Evolutionary conservation across 1,140 invertebrate species (phyloP), one percentile per base, ranked within the genome.

Genomic region (Charaxes varanes): DNA sequence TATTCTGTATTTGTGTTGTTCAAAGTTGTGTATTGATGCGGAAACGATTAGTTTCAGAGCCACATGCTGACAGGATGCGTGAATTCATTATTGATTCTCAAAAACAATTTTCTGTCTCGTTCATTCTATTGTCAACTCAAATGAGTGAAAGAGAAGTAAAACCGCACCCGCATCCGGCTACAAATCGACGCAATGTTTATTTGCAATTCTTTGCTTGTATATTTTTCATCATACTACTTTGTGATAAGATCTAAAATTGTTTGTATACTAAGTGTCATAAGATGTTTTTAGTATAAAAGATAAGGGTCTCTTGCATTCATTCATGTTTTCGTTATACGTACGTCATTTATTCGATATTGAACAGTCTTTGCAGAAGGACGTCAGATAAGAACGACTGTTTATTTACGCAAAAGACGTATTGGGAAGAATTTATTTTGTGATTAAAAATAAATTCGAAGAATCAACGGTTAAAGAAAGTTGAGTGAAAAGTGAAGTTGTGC

Each of bases 21-120:
- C 35, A 24, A 10, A 22, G 21, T 19, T 22, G 21, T 22, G 6
- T 10, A 34, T 26, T 23, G 17, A 54, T 55, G 45, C 69, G 74
- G 74, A 76, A 76, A 74, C 71, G 71, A 79, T 79, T 79, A 76
- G 74, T 79, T 76, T 73, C 65, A 67, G 56, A 69, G 55, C 62
- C 71, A 66, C 73, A 79, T 69, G 73, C 58, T 73, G 71, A 78
- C 70, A 74, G 74, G 74, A 79, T 76, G 69, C 61, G 58, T 76
- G 59, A 59, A 68, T 70, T 68, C 67, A 73, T 79, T 73, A 72
- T 74, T 63, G 69, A 74, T 74, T 78, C 66, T 63, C 67, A 66
- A 70, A 78, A 72, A 71, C 61, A 62, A 53, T 36, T 27, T 38
- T 41, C 37, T 24, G 2, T 73, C 54, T 46, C 61, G 10, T 41